phyloP scores from a whole-genome alignment of 2,113 vertebrate genomes.

The Corythornis vintsioides region DNA sequence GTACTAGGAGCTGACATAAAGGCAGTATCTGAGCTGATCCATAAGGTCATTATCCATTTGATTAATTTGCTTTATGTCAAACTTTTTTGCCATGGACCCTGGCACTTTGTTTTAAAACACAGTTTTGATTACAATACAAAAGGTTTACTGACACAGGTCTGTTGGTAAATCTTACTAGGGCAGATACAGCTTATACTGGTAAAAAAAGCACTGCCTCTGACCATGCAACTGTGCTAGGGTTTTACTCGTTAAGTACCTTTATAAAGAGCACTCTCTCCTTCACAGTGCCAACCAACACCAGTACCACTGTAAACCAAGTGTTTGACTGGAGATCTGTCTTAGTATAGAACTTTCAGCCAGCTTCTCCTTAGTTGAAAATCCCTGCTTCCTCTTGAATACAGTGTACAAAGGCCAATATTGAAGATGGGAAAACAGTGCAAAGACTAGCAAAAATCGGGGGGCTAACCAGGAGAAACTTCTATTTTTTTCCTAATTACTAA shows the following conservation, averaged over 20 bases:
- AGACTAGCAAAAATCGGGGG: not conserved
- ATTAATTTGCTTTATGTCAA: not conserved
- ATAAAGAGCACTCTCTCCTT: not conserved
- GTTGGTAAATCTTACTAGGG: not conserved
- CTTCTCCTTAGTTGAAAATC: not conserved
- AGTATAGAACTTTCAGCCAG: not conserved
- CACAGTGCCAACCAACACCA: not conserved
- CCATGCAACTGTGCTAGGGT: not conserved
- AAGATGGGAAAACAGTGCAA: not conserved
- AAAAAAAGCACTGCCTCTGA: not conserved
- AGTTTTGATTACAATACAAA: not conserved
- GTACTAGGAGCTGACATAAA: not conserved
- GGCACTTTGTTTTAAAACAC: not conserved
- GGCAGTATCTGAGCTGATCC: not conserved
- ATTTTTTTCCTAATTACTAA: not conserved
- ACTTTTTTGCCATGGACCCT: not conserved
- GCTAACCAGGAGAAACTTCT: not conserved
- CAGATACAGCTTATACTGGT: not conserved
- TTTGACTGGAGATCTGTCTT: not conserved
- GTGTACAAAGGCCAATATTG: not conserved
- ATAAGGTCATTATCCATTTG: not conserved
- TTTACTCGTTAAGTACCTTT: not conserved
- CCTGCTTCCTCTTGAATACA: not conserved
- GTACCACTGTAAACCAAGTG: not conserved
- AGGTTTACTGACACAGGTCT: conserved; percentile 23